Conservation (phyloP, 2,113 vertebrate genomes). For the Osmerus eperlanus region DNA sequence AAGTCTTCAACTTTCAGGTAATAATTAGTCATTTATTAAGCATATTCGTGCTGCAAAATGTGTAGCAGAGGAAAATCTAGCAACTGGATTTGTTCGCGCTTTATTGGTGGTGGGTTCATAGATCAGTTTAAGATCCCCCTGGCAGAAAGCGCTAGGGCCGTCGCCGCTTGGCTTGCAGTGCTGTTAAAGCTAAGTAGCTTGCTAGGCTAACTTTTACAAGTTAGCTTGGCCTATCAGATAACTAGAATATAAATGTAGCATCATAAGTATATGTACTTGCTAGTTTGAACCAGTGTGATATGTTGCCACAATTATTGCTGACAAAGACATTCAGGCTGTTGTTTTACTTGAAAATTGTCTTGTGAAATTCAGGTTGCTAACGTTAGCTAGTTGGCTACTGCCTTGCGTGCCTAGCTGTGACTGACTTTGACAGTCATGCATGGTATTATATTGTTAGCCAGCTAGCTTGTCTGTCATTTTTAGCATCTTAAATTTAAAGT, state of each 20-base stretch:
- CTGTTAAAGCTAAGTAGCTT: not conserved
- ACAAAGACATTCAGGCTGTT: too few species aligned
- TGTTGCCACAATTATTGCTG: too few species aligned
- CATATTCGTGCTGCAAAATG: not conserved
- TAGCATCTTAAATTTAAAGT: not conserved
- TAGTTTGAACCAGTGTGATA: too few species aligned
- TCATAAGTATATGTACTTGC: too few species aligned
- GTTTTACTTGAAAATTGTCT: too few species aligned
- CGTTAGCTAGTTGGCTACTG: too few species aligned
- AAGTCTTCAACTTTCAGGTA: constrained; percentile 85
- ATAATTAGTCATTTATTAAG: not conserved
- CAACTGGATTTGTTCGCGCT: not conserved
- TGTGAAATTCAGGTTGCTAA: too few species aligned
- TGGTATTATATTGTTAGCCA: not conserved
- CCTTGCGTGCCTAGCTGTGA: not conserved
- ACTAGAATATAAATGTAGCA: not conserved
- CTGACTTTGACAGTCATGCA: not conserved
- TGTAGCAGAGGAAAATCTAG: not conserved
- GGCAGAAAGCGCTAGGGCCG: not conserved
- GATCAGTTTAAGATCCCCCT: not conserved
- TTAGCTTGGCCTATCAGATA: not conserved
- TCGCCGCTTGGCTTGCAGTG: not conserved
- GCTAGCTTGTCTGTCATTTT: not conserved
- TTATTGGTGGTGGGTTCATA: not conserved
- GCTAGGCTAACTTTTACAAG: constrained; percentile 11